A percentile compares a stretch with the other conserved stretches of the same genome.
These are phyloP conservation scores for Myotis planiceps DNA, from an alignment of 2,797 vertebrate species.

Conservation along the genomic window DNA sequence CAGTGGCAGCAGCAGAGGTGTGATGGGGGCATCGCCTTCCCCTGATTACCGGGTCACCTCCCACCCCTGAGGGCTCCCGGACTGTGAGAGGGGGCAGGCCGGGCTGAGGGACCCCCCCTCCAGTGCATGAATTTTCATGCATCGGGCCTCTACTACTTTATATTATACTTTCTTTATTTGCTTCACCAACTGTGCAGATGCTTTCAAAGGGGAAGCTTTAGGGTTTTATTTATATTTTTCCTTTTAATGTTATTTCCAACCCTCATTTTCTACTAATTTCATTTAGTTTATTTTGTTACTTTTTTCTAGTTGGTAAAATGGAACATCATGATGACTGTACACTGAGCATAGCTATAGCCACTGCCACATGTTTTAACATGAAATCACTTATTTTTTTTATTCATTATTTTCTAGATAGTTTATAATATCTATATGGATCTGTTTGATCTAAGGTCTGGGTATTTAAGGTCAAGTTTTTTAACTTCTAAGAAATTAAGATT, in stretches of 20 bases:
- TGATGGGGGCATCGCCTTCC: no score
- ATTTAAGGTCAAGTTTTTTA: background rate
- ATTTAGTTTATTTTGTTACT: background rate
- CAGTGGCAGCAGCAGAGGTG: no score
- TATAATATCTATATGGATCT: background rate
- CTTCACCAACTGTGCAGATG: background rate
- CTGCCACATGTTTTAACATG: background rate
- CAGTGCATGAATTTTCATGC: no score
- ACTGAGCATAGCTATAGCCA: background rate
- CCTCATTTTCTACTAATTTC: background rate
- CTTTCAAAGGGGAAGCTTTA: slow-evolving; percentile 12
- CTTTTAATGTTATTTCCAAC: background rate
- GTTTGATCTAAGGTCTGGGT: background rate
- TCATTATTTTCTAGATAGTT: background rate
- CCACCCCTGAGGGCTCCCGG: no score
- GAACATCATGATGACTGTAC: background rate
- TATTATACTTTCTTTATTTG: slow-evolving; percentile 25
- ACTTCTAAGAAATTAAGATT: background rate
- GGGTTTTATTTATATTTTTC: slow-evolving; percentile 1
- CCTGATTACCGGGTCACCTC: no score
- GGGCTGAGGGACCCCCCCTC: no score
- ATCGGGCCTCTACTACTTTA: background rate
- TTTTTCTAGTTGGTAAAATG: slow-evolving; percentile 4
- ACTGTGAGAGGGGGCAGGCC: no score
- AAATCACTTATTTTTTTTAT: background rate